phyloP scores from a whole-genome alignment of 2,888 invertebrate genomes.

The Mythimna ferrago region DNA sequence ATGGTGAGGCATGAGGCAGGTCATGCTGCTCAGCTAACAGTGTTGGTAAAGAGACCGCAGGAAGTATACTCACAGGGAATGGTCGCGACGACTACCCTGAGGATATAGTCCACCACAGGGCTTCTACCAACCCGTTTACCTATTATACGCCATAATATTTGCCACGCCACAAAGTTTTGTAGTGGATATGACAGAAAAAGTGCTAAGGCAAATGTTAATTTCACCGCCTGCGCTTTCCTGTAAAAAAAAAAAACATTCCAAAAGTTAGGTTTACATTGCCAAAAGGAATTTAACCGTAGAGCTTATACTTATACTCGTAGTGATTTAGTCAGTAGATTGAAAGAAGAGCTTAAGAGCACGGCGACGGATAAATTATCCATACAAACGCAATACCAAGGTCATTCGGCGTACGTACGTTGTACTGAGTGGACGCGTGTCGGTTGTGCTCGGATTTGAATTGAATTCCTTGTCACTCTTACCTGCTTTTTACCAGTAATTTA shows the following conservation, averaged over 20 bases:
- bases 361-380: too few species aligned
- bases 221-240: constrained; percentile 92
- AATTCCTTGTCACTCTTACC: too few species aligned
- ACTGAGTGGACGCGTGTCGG: too few species aligned
- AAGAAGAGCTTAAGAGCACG: too few species aligned
- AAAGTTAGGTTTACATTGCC: neutral
- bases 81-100: neutral
- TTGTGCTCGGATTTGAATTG: too few species aligned
- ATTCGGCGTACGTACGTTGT: too few species aligned
- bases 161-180: constrained; percentile 97
- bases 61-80: constrained; percentile 42
- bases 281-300: too few species aligned
- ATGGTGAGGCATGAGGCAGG: too few species aligned
- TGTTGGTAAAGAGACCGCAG: neutral
- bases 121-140: neutral
- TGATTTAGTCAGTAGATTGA: too few species aligned
- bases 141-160: constrained; percentile 92
- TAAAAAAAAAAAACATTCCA: constrained; percentile 28
- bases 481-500: too few species aligned
- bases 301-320: too few species aligned
- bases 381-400: too few species aligned
- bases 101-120: neutral
- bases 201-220: constrained; percentile 91
- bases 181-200: constrained; percentile 96
- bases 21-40: neutral